phyloP scores from a whole-genome alignment of 2,797 vertebrate species.

The Coilia nasus region DNA sequence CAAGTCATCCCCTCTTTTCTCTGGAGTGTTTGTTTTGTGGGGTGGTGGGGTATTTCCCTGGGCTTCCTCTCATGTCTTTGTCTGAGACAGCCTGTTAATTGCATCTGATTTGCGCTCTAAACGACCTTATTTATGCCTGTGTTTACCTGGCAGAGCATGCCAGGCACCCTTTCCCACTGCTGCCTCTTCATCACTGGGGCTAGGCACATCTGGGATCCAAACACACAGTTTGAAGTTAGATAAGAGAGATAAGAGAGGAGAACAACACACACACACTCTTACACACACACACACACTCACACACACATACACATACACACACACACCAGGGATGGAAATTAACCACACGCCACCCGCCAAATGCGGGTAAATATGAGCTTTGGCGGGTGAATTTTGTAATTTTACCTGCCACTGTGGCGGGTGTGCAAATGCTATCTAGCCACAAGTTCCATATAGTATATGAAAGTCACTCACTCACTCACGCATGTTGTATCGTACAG shows the following conservation, averaged over 20 bases:
- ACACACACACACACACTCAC: neutral
- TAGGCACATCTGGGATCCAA: neutral
- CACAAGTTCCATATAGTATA: too few relatives aligned
- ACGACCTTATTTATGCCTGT: constrained; percentile 9
- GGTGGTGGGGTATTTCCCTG: constrained; percentile 5
- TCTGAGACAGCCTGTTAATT: constrained; percentile 12
- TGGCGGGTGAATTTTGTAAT: too few relatives aligned
- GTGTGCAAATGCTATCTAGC: too few relatives aligned
- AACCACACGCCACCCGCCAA: too few relatives aligned
- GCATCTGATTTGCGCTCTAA: constrained; percentile 6
- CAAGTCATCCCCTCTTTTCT: neutral
- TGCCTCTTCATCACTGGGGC: neutral
- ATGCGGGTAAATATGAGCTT: too few relatives aligned
- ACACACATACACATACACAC: neutral
- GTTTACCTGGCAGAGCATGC: neutral
- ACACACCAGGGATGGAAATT: too few relatives aligned
- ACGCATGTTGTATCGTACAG: too few relatives aligned
- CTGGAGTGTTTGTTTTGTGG: neutral
- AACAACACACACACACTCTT: neutral
- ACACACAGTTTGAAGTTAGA: neutral
- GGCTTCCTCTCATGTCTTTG: neutral
- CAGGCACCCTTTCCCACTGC: neutral
- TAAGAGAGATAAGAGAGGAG: neutral
- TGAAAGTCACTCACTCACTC: too few relatives aligned
- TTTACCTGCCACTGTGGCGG: too few relatives aligned